A percentile compares a stretch with the other conserved stretches of the same genome.
Evolutionary conservation across 2,888 invertebrate species (phyloP).

Genomic region (Drosophila rellima): DNA sequence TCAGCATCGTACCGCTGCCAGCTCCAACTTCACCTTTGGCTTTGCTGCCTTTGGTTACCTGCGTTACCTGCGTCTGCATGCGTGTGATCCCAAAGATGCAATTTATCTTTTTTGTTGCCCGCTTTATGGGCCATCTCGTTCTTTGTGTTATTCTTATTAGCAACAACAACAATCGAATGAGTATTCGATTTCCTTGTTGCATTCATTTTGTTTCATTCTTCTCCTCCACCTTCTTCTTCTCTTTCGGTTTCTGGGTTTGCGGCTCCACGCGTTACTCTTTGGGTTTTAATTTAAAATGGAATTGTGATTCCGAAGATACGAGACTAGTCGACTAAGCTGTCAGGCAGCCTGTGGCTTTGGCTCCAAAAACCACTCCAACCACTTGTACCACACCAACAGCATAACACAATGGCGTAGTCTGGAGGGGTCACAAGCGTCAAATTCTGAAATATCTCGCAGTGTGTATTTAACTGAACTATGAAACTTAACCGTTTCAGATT

Average conservation of each 20-base stretch:
- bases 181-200: conserved; percentile 66
- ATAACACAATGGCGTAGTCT: not conserved
- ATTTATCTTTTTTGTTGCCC: conserved; percentile 84
- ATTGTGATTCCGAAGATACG: conserved; percentile 79
- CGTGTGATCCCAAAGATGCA: conserved; percentile 79
- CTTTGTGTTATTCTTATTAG: conserved; percentile 74
- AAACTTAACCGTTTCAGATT: too few relatives aligned
- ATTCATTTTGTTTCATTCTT: conserved; percentile 54
- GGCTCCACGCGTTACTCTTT: conserved; percentile 51
- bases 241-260: conserved; percentile 41
- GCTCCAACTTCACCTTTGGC: conserved; percentile 2
- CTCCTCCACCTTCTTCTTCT: conserved; percentile 23
- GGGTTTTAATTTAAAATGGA: conserved; percentile 79
- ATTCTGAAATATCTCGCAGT: not conserved
- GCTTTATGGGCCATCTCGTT: conserved; percentile 78
- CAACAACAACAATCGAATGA: conserved; percentile 35
- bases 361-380: conserved; percentile 14
- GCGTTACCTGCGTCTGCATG: conserved; percentile 46
- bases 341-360: conserved; percentile 41
- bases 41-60: conserved; percentile 11
- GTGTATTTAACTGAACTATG: not conserved
- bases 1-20: not conserved
- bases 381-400: conserved; percentile 13
- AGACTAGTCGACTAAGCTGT: conserved; percentile 47
- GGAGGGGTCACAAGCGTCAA: not conserved